Evolutionary conservation across 2,113 vertebrate species (phyloP).

Genomic region (Phyllostomus hastatus): DNA sequence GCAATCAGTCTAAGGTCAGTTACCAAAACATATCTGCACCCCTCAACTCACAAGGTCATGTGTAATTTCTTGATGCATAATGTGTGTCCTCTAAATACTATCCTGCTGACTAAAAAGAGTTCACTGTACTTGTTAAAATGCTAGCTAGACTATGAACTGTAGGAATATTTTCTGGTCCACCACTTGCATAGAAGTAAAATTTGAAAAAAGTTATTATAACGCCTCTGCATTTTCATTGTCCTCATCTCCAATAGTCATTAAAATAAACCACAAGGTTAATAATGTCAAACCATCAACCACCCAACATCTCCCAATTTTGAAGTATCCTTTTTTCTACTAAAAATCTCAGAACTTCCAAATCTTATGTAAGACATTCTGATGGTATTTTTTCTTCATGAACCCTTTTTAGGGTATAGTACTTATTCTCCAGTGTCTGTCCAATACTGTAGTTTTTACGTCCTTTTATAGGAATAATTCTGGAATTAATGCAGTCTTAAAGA

Average conservation of each 20-base stretch:
- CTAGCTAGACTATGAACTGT: background rate
- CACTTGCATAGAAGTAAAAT: background rate
- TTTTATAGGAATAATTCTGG: conserved; percentile 11
- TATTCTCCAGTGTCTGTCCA: conserved; percentile 5
- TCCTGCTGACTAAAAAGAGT: background rate
- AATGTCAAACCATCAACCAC: background rate
- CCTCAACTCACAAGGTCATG: background rate
- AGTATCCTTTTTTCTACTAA: conserved; percentile 17
- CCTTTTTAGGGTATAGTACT: background rate
- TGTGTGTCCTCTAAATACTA: background rate
- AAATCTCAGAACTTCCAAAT: background rate
- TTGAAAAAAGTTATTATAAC: background rate
- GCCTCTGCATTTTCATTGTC: background rate
- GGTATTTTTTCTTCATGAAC: background rate
- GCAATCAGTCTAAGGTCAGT: background rate
- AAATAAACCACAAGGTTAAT: conserved; percentile 27
- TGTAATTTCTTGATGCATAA: background rate
- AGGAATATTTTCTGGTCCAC: background rate
- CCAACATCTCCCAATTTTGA: background rate
- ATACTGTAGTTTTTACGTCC: background rate
- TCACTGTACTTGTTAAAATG: background rate
- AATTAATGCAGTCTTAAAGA: conserved; percentile 24
- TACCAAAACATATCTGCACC: background rate
- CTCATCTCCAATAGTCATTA: background rate
- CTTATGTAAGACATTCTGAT: background rate